These are phyloP conservation scores for Dryas iulia DNA, from an alignment of 1,140 invertebrate species.

Conservation along the genomic window DNA sequence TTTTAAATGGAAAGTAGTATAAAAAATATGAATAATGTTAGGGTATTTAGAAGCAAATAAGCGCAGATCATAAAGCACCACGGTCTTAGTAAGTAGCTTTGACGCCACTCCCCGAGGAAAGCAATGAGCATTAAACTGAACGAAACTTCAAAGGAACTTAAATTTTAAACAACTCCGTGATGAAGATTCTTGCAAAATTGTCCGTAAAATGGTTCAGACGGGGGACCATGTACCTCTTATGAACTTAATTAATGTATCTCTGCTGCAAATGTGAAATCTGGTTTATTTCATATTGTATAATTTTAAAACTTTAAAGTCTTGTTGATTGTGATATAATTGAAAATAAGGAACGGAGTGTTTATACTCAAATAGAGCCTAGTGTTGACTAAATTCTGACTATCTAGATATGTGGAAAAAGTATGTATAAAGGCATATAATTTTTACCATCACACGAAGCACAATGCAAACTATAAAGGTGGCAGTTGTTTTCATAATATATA, in stretches of 20 bases:
- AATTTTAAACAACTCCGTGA: conserved; percentile 36
- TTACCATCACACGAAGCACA: too few species aligned
- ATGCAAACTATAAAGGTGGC: too few species aligned
- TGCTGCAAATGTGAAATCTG: conserved; percentile 24
- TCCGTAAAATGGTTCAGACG: conserved; percentile 30
- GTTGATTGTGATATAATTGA: too few species aligned
- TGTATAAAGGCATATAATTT: too few species aligned
- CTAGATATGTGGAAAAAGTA: too few species aligned
- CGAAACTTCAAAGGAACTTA: conserved; percentile 41
- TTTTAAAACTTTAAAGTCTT: neutral
- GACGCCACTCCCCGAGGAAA: conserved; percentile 34
- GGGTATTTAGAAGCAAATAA: conserved; percentile 37
- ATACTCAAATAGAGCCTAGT: too few species aligned
- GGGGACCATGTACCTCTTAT: conserved; percentile 31
- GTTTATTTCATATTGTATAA: conserved; percentile 12
- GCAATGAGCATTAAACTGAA: conserved; percentile 39
- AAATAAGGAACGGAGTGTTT: too few species aligned
- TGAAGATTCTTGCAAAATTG: conserved; percentile 36
- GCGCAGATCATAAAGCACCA: conserved; percentile 35
- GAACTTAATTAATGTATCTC: conserved; percentile 36
- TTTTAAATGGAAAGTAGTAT: neutral
- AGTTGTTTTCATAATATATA: too few species aligned
- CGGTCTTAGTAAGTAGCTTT: conserved; percentile 38
- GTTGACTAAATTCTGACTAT: too few species aligned
- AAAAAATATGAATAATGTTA: neutral